Conservation (phyloP, 1,140 invertebrate genomes). For the Mactra quadrangularis region DNA sequence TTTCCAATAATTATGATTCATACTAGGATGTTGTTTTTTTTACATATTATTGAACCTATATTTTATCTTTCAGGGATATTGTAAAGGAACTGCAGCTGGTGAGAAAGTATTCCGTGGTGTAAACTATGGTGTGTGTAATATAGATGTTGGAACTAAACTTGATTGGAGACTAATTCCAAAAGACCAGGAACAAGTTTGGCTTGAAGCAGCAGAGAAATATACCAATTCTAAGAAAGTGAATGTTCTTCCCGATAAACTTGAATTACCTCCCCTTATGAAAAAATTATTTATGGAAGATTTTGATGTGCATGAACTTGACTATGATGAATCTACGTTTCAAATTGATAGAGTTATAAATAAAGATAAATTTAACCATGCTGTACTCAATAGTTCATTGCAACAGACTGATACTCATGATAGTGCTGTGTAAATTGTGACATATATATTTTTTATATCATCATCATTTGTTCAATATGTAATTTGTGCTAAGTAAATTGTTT, state of each 20-base stretch:
- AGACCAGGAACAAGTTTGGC: conserved; percentile 61
- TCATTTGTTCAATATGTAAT: no score
- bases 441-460: no score
- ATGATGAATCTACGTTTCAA: not conserved
- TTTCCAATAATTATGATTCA: no score
- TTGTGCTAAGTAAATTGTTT: no score
- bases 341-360: no score
- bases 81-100: conserved; percentile 58
- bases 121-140: conserved; percentile 41
- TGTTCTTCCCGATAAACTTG: not conserved
- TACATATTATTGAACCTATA: no score
- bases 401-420: no score
- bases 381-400: no score
- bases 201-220: conserved; percentile 21
- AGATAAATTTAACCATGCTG: no score
- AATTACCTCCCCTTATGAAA: conserved; percentile 26
- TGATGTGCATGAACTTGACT: not conserved
- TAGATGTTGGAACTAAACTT: conserved; percentile 61
- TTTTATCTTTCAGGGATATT: conserved; percentile 38
- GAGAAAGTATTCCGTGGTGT: conserved; percentile 64
- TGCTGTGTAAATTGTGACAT: no score
- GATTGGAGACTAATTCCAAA: conserved; percentile 68
- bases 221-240: not conserved
- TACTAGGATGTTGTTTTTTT: no score
- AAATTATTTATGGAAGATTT: conserved; percentile 13